A percentile compares a stretch with the other conserved stretches of the same genome.
phyloP scores from a whole-genome alignment of 1,140 invertebrate genomes.

The Phocides pigmalion region DNA sequence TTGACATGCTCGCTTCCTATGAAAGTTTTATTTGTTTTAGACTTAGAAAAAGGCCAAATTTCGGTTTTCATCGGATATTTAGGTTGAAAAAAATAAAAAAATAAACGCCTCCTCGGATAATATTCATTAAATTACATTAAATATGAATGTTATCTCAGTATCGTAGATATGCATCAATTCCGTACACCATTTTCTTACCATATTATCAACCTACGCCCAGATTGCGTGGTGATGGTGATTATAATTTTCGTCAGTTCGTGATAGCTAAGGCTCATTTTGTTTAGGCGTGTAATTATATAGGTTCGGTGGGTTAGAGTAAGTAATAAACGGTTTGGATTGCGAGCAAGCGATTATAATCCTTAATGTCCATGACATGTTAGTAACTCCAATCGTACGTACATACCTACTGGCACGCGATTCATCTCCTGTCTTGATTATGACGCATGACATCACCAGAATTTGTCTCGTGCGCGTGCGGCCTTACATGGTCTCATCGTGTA shows the following conservation, averaged over 20 bases:
- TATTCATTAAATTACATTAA: too few species aligned
- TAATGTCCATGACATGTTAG: constrained; percentile 18
- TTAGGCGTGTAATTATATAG: constrained; percentile 66
- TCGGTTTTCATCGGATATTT: too few species aligned
- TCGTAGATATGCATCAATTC: constrained; percentile 2
- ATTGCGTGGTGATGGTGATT: constrained; percentile 66
- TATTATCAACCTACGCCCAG: constrained; percentile 63
- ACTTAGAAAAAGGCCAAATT: too few species aligned
- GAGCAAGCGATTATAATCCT: constrained; percentile 39
- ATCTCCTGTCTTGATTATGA: constrained; percentile 27
- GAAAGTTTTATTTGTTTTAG: too few species aligned
- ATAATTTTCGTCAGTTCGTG: constrained; percentile 69
- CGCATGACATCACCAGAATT: constrained; percentile 70
- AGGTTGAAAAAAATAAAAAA: too few species aligned
- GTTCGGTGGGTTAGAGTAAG: constrained; percentile 34
- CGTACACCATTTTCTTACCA: constrained; percentile 53
- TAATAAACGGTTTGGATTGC: constrained; percentile 29
- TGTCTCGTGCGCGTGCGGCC: constrained; percentile 61
- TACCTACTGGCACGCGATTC: constrained; percentile 19
- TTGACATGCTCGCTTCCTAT: too few species aligned
- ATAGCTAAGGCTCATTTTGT: constrained; percentile 62
- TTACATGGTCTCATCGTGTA: constrained; percentile 69
- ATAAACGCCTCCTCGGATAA: too few species aligned
- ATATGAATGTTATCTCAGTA: background rate
- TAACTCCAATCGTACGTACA: constrained; percentile 26